phyloP scores from a whole-genome alignment of 2,113 vertebrate genomes.

The Typhlomys cinereus region DNA sequence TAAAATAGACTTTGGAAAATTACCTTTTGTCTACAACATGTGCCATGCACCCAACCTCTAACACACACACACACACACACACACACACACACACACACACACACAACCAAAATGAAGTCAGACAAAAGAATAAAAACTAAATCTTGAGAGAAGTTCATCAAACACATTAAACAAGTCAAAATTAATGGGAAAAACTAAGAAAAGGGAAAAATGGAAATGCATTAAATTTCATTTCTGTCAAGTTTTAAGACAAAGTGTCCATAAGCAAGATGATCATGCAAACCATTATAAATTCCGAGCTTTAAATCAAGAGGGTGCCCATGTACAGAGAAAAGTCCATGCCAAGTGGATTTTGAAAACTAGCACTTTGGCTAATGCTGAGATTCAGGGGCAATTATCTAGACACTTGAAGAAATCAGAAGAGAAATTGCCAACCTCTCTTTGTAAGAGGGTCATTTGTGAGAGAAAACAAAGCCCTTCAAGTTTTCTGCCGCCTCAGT shows the following conservation, averaged over 20 bases:
- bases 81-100: no score
- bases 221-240: neutral
- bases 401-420: neutral
- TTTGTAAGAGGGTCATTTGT: neutral
- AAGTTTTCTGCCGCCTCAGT: neutral
- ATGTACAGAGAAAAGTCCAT: neutral
- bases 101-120: no score
- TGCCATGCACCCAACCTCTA: no score
- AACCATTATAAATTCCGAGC: neutral
- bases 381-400: neutral
- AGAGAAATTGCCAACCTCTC: neutral
- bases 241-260: neutral
- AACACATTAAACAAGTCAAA: neutral
- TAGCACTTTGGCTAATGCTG: neutral
- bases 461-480: neutral
- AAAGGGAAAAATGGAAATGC: neutral
- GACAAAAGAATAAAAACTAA: neutral
- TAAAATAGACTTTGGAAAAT: no score
- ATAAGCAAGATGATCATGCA: neutral
- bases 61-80: no score
- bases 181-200: neutral
- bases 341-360: neutral
- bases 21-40: no score
- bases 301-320: neutral
- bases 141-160: neutral